A percentile compares a stretch with the other conserved stretches of the same genome.
Evolutionary conservation across 1,140 invertebrate genomes (phyloP).

Genomic region (Hylaeus anthracinus): DNA sequence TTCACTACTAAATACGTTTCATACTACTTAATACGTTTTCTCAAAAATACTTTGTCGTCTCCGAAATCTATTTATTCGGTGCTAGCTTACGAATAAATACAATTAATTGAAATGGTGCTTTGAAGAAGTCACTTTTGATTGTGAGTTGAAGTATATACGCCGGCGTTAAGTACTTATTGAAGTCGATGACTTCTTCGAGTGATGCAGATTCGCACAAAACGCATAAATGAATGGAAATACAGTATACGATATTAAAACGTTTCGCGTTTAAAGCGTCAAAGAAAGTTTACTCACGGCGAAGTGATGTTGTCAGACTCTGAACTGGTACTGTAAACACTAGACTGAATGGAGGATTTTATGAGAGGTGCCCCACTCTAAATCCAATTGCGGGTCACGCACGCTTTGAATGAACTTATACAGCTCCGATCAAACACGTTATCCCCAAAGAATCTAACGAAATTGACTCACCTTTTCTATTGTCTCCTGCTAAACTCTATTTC

Average conservation of each 20-base stretch:
- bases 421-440: not conserved
- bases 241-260: not conserved
- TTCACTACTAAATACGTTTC: not conserved
- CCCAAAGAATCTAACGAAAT: conserved; percentile 11
- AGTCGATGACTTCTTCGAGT: not conserved
- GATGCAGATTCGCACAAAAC: not conserved
- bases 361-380: conserved; percentile 52
- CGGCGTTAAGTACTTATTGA: not conserved
- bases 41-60: too few relatives aligned
- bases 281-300: conserved; percentile 53
- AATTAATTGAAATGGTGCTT: too few relatives aligned
- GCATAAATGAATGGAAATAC: not conserved
- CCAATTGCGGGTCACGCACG: conserved; percentile 51
- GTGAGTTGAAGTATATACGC: not conserved
- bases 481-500: not conserved
- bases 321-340: conserved; percentile 63
- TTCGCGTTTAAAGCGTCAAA: not conserved
- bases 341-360: conserved; percentile 60
- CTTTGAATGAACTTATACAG: not conserved
- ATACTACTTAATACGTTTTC: not conserved
- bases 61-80: too few relatives aligned
- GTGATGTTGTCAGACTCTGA: conserved; percentile 34
- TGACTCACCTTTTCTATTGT: conserved; percentile 28
- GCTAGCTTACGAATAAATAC: too few relatives aligned
- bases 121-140: not conserved